Evolutionary conservation across 2,797 vertebrate genomes (phyloP), one percentile per base, ranked within the genome.

Genomic region (Rhadinocentrus ornatus): DNA sequence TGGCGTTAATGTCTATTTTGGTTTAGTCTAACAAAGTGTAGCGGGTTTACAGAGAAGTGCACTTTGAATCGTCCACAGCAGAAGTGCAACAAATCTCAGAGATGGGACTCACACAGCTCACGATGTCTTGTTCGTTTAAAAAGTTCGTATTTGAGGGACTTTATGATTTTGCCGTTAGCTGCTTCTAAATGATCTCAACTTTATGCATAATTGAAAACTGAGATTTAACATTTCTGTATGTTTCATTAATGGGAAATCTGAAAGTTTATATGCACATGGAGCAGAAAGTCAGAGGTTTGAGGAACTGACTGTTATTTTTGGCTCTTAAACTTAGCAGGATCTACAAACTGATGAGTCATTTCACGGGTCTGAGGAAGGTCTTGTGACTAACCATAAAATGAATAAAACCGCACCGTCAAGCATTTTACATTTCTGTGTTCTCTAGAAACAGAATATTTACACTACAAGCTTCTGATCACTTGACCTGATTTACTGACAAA

Each of bases 251-350:
- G 41, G 16, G 16, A 54, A 74, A 58, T n/a, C 15, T 48, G 24
- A 73, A 71, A 44, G 24, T 7, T 12, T 10, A 29, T 22, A 22
- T 26, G 0, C n/a, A 27, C 53, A 60, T 7, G 1, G 6, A 32
- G 16, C 27, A 20, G n/a, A 71, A 29, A 52, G 70, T 68, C 53
- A 59, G 24, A 34, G 9, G 20, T 69, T 37, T 71, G 27, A 82
- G 83, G 81, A 89, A 86, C 12, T 48, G 61, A 66, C 62, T 66
- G 77, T 75, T 81, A 41, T 66, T 32, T 41, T n/a, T 1, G 2
- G 31, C 53, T 56, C 56, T 34, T 66, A 41, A 69, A 62, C 35
- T 24, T 29, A 24, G 57, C 27, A 16, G 10, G 44, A 27, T 13
- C 73, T 18, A 27, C 18, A 48, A 60, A 54, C 52, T 29, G 13